Base-by-base conservation (phyloP, 2,113 vertebrate genomes). In the Corydoras maculifer region DNA sequence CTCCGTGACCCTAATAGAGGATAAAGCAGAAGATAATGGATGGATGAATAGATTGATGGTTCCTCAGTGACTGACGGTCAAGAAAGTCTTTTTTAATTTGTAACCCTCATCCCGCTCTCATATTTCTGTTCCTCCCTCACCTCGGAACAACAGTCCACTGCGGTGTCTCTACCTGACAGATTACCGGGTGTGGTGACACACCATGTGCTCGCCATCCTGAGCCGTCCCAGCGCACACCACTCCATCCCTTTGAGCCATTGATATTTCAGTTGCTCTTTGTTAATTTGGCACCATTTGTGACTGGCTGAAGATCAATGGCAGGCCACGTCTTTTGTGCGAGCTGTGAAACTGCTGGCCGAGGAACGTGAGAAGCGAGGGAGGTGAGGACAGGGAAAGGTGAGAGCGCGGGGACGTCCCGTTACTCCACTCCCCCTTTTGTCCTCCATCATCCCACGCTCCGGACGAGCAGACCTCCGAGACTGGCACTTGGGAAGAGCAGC, bases 361-460 rank as follows among this genome's bases (percentile, higher is more conserved):
- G 61, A 81, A 83, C 62, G 54, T 81, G 80, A 80, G 82, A 82
- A 69, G 76, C 65, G 65, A 57, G 58, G 65, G 78, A 78, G 70
- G 73, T 73, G 69, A 65, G 50, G 48, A 58, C 43, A 55, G 50
- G 50, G 78, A 74, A 74, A 77, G 75, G 68, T 68, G 75, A 77
- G 72, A 72, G 62, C 69, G 12, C 54, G 31, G 80, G 80, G 80
- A 79, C 60, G 10, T 75, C 75, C 73, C 70, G 18, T 64, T n/a
- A 68, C 58, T 25, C 61, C 61, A 58, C 74, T 77, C 68, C 62
- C 60, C 72, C 77, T 77, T 75, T 76, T 70, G 62, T 73, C 68
- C 61, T 58, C 31, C 43, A 11, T 62, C 74, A 60, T 78, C 75
- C 63, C 71, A 75, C 63, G 68, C 63, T 73, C 68, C 51, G n/a